These are phyloP conservation scores for Leucoraja ocellata DNA, from an alignment of 2,797 vertebrate species.

Conservation along the genomic window DNA sequence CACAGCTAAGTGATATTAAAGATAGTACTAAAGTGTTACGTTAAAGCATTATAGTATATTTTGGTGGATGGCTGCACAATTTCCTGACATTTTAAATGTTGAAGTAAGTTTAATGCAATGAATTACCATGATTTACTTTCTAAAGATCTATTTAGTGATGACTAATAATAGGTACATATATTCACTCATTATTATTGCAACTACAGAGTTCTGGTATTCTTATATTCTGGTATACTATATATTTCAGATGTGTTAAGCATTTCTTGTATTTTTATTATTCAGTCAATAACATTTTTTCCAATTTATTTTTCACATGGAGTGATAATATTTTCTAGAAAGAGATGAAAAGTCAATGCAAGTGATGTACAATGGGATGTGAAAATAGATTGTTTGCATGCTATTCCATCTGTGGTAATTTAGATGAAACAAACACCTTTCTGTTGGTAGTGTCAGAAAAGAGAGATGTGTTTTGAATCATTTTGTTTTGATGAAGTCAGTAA, in stretches of 20 bases:
- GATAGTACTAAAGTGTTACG: constrained; percentile 12
- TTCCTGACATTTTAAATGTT: not conserved
- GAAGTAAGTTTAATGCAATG: constrained; percentile 5
- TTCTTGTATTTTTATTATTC: not conserved
- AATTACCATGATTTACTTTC: not conserved
- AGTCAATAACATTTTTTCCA: not conserved
- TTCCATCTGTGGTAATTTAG: not conserved
- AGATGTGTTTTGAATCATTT: constrained; percentile 28
- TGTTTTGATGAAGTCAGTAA: not conserved
- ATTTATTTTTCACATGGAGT: constrained; percentile 20
- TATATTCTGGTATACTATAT: not conserved
- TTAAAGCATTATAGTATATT: not conserved
- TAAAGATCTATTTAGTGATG: not conserved
- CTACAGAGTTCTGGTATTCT: not conserved
- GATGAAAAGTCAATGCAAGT: constrained; percentile 16
- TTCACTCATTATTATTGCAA: not conserved
- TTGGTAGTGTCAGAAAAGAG: not conserved
- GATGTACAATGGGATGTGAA: too few species aligned
- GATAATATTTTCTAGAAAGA: not conserved
- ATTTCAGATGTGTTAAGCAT: not conserved
- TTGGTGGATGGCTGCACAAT: not conserved
- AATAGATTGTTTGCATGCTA: not conserved
- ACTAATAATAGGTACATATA: not conserved
- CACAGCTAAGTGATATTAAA: constrained; percentile 1
- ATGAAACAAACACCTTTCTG: constrained; percentile 11